These are phyloP conservation scores for Agriopis leucophaearia DNA, from an alignment of 2,888 invertebrate genomes.

Conservation along the genomic window DNA sequence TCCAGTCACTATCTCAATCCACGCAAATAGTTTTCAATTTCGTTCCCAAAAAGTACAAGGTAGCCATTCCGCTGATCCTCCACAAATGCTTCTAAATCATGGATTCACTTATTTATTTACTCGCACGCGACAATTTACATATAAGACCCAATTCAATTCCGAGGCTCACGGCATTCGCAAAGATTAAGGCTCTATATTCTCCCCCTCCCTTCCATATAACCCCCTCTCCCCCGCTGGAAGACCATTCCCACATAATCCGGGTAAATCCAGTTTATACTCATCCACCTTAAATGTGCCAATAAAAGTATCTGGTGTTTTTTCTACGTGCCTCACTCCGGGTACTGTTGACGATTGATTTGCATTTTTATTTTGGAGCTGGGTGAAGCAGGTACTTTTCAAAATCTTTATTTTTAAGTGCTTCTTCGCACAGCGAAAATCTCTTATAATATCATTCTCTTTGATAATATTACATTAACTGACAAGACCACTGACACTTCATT, in stretches of 20 bases:
- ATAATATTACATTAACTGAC: too few species aligned
- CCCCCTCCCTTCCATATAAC: constrained; percentile 38
- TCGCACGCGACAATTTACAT: constrained; percentile 82
- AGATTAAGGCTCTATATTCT: constrained; percentile 77
- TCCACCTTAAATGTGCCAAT: constrained; percentile 85
- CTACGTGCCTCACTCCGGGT: constrained; percentile 45
- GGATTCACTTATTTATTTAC: constrained; percentile 81
- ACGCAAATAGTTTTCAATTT: constrained; percentile 44
- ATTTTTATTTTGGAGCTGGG: constrained; percentile 31
- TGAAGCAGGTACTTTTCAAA: background rate
- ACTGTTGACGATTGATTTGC: constrained; percentile 37
- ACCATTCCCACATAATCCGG: constrained; percentile 79
- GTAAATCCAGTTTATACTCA: constrained; percentile 85
- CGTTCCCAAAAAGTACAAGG: constrained; percentile 49
- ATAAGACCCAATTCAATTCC: constrained; percentile 83
- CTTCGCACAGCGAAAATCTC: too few species aligned
- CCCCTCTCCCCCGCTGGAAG: constrained; percentile 57
- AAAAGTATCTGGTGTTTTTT: constrained; percentile 77
- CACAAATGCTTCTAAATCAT: constrained; percentile 74
- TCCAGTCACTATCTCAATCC: constrained; percentile 30
- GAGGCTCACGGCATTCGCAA: constrained; percentile 76
- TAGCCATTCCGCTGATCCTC: constrained; percentile 66
- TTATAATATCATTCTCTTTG: too few species aligned
- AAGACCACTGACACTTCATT: too few species aligned
- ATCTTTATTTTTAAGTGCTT: too few species aligned